phyloP scores from a whole-genome alignment of 2,888 invertebrate species.

The Myathropa florea region DNA sequence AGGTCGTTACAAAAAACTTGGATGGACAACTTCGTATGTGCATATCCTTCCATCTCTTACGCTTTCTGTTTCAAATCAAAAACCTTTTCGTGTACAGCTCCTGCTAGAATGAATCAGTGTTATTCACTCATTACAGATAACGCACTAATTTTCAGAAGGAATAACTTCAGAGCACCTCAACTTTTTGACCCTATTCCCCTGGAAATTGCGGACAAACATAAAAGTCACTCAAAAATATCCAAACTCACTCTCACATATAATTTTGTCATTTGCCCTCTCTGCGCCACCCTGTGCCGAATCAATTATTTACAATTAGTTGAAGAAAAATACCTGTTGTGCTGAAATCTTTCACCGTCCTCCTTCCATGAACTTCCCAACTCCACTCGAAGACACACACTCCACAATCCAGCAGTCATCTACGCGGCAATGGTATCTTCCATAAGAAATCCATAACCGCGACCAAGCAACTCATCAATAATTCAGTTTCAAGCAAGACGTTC shows the following conservation, averaged over 20 bases:
- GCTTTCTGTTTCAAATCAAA: too few species aligned
- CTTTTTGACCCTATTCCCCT: too few species aligned
- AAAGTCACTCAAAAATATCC: neutral
- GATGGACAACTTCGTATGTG: too few species aligned
- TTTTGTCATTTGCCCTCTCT: slow-evolving; percentile 16
- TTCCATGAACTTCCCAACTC: slow-evolving; percentile 22
- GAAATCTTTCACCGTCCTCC: neutral
- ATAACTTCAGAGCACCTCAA: too few species aligned
- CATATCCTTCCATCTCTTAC: too few species aligned
- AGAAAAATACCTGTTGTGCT: slow-evolving; percentile 17
- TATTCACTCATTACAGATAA: too few species aligned
- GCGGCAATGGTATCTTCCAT: slow-evolving; percentile 3
- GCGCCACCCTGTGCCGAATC: slow-evolving; percentile 29
- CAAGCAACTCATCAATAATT: slow-evolving; percentile 51
- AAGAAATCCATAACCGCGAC: slow-evolving; percentile 44
- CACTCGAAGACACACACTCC: slow-evolving; percentile 20
- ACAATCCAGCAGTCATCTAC: neutral
- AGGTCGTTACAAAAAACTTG: too few species aligned
- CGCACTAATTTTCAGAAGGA: too few species aligned
- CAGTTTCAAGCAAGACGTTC: slow-evolving; percentile 77
- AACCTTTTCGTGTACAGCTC: too few species aligned
- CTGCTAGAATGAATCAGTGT: too few species aligned
- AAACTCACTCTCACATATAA: slow-evolving; percentile 1
- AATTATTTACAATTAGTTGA: slow-evolving; percentile 21
- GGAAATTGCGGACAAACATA: too few species aligned